Conservation (phyloP, 2,797 vertebrate genomes). For the Sebastes kiyomatsui region DNA sequence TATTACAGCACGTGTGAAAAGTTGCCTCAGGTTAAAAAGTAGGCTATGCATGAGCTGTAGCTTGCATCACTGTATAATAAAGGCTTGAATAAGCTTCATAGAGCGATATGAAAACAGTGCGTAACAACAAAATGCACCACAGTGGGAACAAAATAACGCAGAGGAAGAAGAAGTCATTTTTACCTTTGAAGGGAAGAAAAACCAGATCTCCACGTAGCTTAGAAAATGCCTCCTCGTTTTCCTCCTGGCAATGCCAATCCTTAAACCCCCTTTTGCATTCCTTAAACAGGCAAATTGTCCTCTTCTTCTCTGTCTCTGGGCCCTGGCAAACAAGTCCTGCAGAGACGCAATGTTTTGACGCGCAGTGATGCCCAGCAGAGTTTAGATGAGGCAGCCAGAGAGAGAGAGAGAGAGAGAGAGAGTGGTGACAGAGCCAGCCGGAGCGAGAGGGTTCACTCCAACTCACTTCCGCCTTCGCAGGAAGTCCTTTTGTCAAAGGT, state of each 20-base stretch:
- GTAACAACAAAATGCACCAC: constrained; percentile 49
- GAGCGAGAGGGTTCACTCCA: constrained; percentile 40
- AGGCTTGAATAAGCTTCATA: neutral
- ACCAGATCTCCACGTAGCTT: constrained; percentile 58
- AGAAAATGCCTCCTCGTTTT: constrained; percentile 67
- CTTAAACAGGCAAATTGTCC: too few species aligned
- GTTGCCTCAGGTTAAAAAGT: constrained; percentile 35
- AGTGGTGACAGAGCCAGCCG: constrained; percentile 46
- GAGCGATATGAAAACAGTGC: constrained; percentile 26
- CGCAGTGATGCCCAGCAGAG: constrained; percentile 73
- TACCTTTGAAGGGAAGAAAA: constrained; percentile 83
- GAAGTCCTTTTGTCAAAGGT: fast-evolving
- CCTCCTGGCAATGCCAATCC: constrained; percentile 66
- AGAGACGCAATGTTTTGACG: constrained; percentile 83
- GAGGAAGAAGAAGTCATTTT: constrained; percentile 34
- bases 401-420: constrained; percentile 68
- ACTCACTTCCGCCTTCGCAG: constrained; percentile 26
- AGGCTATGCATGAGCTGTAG: neutral
- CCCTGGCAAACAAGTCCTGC: constrained; percentile 61
- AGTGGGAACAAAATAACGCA: constrained; percentile 24
- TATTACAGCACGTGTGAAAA: constrained; percentile 31
- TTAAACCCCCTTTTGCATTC: constrained; percentile 63
- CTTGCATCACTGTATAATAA: neutral
- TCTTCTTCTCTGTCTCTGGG: constrained; percentile 19
- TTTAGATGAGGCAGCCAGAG: constrained; percentile 61